phyloP scores from a whole-genome alignment of 2,888 invertebrate genomes.

The Thymelicus sylvestris region DNA sequence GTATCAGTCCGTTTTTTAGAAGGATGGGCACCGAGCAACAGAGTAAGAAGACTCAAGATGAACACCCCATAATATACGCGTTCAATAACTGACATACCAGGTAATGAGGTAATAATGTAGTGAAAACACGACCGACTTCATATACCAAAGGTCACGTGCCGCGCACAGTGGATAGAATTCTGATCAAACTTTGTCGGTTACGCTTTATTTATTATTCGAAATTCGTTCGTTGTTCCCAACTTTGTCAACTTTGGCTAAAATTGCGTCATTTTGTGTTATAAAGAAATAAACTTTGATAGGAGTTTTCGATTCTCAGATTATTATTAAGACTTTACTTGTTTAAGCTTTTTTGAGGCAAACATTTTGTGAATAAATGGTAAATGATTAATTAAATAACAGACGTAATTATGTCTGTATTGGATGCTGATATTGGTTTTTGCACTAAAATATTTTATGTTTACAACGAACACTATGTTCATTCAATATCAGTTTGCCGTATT shows the following conservation, averaged over 20 bases:
- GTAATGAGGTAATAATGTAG: not conserved
- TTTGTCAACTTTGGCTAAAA: slow-evolving; percentile 4
- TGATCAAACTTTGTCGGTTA: slow-evolving; percentile 8
- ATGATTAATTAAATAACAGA: not conserved
- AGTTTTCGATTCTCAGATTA: not conserved
- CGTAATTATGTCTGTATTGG: too few relatives aligned
- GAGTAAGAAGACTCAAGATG: too few relatives aligned
- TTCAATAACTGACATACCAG: too few relatives aligned
- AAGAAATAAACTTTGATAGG: not conserved
- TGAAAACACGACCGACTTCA: slow-evolving; percentile 11
- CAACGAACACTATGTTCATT: too few relatives aligned
- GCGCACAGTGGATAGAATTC: not conserved
- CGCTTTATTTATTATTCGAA: slow-evolving; percentile 10
- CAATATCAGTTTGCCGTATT: too few relatives aligned
- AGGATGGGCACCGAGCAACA: too few relatives aligned
- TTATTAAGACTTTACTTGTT: slow-evolving; percentile 1
- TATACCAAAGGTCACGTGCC: slow-evolving; percentile 9
- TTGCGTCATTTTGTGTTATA: not conserved
- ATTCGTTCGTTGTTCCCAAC: not conserved
- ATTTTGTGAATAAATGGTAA: not conserved
- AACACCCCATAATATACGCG: too few relatives aligned
- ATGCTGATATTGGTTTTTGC: not conserved
- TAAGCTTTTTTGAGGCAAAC: not conserved
- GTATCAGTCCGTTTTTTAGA: too few relatives aligned
- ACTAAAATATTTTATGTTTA: not conserved